Percentiles rank a stretch among this genome's conserved stretches.
Evolutionary conservation across 2,797 vertebrate genomes (phyloP).

Genomic region (Anniella stebbinsi): DNA sequence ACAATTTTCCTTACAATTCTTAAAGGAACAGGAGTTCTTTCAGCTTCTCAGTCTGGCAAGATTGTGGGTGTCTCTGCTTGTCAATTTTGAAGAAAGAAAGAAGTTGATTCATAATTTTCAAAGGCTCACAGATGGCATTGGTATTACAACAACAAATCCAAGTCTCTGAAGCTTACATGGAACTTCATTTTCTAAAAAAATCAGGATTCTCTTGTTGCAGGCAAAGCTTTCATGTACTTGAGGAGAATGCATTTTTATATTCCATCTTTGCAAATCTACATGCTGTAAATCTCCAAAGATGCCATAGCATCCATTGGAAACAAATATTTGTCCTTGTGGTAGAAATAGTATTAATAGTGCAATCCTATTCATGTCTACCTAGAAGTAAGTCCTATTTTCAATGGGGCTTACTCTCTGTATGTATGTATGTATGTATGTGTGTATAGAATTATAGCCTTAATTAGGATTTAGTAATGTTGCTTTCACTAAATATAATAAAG

Average conservation of each 20-base stretch:
- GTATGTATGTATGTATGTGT: background rate
- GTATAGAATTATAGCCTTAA: background rate
- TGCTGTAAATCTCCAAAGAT: background rate
- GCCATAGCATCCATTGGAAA: background rate
- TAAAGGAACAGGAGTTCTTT: background rate
- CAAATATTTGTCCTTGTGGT: background rate
- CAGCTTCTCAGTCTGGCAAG: background rate
- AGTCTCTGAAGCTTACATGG: background rate
- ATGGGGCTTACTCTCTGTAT: background rate
- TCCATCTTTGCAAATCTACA: background rate
- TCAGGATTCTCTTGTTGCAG: background rate
- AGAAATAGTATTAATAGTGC: background rate
- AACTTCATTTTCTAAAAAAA: background rate
- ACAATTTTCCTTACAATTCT: background rate
- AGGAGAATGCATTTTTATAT: background rate
- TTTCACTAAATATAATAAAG: background rate
- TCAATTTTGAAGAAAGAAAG: background rate
- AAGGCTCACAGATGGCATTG: background rate
- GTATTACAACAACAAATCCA: background rate
- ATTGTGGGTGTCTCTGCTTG: constrained; percentile 7
- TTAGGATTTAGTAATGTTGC: background rate
- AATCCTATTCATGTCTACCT: background rate
- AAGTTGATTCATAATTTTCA: background rate
- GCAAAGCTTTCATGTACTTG: background rate
- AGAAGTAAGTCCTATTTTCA: background rate